Evolutionary conservation across 2,113 vertebrate species (phyloP).

Genomic region (Terrapene triunguis): DNA sequence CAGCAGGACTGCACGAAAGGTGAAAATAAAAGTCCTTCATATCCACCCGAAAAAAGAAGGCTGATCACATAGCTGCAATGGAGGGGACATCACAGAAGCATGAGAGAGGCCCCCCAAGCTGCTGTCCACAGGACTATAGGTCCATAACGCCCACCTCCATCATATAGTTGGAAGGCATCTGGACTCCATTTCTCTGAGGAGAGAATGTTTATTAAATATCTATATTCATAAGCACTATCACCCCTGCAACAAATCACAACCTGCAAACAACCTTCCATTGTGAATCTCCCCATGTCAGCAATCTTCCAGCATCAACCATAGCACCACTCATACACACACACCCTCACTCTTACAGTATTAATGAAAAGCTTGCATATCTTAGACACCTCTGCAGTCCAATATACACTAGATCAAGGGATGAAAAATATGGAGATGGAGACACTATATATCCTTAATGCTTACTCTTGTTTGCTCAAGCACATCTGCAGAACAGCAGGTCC

Average conservation of each 20-base stretch:
- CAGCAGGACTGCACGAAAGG: accelerated
- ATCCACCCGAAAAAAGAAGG: background rate
- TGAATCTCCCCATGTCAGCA: background rate
- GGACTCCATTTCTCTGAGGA: background rate
- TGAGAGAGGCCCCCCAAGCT: background rate
- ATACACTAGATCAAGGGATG: background rate
- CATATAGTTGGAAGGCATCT: background rate
- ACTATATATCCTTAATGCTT: background rate
- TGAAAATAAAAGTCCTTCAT: background rate
- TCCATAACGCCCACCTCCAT: background rate
- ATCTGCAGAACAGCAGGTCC: background rate
- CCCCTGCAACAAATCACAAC: background rate
- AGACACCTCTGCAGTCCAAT: background rate
- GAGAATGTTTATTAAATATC: background rate
- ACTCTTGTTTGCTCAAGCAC: background rate
- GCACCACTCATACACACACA: background rate
- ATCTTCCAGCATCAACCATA: background rate
- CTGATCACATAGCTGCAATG: background rate
- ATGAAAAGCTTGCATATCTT: background rate
- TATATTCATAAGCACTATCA: background rate
- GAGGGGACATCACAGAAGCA: background rate
- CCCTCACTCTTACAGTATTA: background rate
- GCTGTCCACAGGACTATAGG: background rate
- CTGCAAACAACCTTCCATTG: background rate
- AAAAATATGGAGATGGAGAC: background rate